Conservation (phyloP, 2,888 invertebrate genomes). For the Leptopilina drosophilae region DNA sequence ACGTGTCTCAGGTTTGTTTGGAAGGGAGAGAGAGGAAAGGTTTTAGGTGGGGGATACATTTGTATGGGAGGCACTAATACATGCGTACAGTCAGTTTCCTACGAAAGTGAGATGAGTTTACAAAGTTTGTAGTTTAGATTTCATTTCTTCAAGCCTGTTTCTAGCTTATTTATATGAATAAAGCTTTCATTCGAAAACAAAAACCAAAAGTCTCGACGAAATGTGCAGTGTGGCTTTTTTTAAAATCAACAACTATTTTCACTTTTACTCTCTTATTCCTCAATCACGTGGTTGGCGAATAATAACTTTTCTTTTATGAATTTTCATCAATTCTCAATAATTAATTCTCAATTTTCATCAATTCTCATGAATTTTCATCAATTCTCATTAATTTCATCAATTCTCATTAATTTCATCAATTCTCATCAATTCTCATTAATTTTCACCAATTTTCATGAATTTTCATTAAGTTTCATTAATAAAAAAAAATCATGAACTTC, state of each 20-base stretch:
- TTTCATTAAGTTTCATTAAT: no score
- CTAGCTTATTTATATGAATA: constrained; percentile 14
- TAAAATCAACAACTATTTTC: background rate
- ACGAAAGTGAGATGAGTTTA: background rate
- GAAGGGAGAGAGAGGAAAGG: background rate
- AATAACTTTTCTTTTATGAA: no score
- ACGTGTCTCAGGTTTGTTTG: constrained; percentile 42
- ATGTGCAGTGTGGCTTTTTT: background rate
- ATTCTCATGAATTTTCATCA: no score
- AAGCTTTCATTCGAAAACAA: background rate
- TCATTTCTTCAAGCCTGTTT: background rate
- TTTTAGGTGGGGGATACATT: background rate
- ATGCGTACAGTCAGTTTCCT: background rate
- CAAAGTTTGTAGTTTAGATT: background rate
- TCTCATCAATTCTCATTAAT: no score
- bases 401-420: no score
- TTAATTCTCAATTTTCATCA: no score
- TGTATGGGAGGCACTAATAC: background rate
- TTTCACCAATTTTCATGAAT: no score
- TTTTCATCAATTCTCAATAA: no score
- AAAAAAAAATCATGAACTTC: no score
- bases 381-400: no score
- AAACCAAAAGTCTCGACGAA: no score
- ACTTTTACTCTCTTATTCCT: constrained; percentile 23
- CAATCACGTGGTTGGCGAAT: constrained; percentile 23